phyloP scores from a whole-genome alignment of 2,113 vertebrate species.

The Forbesichthys agassizii region DNA sequence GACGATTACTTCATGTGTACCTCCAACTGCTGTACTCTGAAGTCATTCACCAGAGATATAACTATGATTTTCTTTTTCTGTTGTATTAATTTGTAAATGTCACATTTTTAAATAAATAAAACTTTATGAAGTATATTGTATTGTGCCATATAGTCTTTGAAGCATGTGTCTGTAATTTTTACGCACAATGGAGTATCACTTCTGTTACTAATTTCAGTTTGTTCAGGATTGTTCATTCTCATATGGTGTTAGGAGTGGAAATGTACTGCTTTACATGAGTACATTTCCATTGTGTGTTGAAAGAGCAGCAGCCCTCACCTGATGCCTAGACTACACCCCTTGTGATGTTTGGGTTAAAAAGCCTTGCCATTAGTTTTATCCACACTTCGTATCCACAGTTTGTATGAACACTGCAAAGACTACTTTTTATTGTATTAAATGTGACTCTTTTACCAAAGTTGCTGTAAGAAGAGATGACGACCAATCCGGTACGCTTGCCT shows the following conservation, averaged over 20 bases:
- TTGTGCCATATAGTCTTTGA: no score
- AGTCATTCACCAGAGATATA: neutral
- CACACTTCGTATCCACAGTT: neutral
- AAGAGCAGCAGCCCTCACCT: neutral
- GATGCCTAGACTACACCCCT: constrained; percentile 9
- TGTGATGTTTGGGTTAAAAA: constrained; percentile 1
- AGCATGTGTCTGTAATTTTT: no score
- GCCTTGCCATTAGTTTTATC: neutral
- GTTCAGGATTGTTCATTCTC: no score
- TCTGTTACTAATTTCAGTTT: no score
- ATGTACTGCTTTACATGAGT: neutral
- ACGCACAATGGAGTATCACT: no score
- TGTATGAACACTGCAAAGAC: neutral
- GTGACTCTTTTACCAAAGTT: no score
- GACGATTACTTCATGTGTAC: no score
- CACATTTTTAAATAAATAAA: no score
- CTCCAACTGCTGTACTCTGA: no score
- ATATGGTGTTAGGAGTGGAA: no score
- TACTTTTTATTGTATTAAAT: no score
- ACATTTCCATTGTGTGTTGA: constrained; percentile 25
- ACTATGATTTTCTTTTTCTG: neutral
- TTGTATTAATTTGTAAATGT: neutral
- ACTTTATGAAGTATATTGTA: no score
- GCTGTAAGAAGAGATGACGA: constrained; percentile 35
- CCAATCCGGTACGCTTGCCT: constrained; percentile 30